Conservation (phyloP, 2,888 invertebrate species). For the Drosophila flavopinicola region DNA sequence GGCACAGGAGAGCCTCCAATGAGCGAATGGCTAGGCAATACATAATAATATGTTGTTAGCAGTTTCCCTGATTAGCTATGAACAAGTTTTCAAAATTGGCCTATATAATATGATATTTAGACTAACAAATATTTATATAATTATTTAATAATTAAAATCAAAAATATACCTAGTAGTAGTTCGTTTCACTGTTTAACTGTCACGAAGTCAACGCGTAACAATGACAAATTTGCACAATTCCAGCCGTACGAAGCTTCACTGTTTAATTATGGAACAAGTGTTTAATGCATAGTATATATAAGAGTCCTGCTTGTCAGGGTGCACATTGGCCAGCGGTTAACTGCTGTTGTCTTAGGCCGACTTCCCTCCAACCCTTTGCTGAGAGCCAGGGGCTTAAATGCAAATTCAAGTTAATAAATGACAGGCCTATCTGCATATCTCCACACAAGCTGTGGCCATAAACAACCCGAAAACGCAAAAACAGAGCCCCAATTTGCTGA, state of each 20-base stretch:
- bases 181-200: too few species aligned
- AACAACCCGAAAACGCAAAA: constrained; percentile 54
- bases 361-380: constrained; percentile 17
- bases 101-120: too few species aligned
- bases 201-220: too few species aligned
- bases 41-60: neutral
- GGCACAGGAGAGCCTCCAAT: constrained; percentile 1
- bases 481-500: constrained; percentile 13
- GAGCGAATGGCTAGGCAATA: neutral
- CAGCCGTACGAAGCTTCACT: constrained; percentile 9
- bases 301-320: constrained; percentile 6
- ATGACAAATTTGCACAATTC: neutral
- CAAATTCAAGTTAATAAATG: constrained; percentile 73
- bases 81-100: too few species aligned
- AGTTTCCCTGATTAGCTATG: too few species aligned
- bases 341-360: constrained; percentile 61
- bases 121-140: too few species aligned
- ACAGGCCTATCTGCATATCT: constrained; percentile 66
- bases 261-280: constrained; percentile 23
- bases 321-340: constrained; percentile 21
- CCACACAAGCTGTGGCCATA: constrained; percentile 55
- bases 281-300: constrained; percentile 1
- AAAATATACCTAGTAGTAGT: too few species aligned
- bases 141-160: too few species aligned
- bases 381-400: constrained; percentile 58